phyloP scores from a whole-genome alignment of 2,113 vertebrate species.

The Siphamia tubifer region DNA sequence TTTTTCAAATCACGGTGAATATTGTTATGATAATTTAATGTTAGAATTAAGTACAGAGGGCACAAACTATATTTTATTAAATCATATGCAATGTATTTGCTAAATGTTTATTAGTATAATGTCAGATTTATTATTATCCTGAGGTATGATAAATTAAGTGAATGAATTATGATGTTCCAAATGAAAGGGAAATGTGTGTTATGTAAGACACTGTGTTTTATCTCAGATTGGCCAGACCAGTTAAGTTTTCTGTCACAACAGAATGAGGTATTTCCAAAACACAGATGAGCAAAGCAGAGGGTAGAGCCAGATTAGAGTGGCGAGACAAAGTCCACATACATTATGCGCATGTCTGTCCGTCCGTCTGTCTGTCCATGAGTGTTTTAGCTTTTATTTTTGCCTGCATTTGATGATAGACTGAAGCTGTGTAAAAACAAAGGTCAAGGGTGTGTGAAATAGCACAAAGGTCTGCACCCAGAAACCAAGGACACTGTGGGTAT shows the following conservation, averaged over 20 bases:
- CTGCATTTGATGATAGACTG: no score
- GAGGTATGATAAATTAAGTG: not conserved
- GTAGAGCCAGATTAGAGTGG: conserved; percentile 35
- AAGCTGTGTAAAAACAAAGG: not conserved
- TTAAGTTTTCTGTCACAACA: conserved; percentile 65
- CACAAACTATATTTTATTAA: no score
- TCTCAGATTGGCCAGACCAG: not conserved
- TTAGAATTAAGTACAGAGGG: no score
- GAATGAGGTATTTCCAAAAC: conserved; percentile 73
- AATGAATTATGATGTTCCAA: no score
- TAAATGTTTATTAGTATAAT: no score
- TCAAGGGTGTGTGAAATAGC: not conserved
- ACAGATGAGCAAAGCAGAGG: conserved; percentile 37
- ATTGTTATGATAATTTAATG: no score
- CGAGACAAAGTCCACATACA: not conserved
- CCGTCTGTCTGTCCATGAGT: not conserved
- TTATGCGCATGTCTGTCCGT: not conserved
- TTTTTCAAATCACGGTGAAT: not conserved
- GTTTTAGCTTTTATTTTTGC: not conserved
- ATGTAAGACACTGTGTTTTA: conserved; percentile 13
- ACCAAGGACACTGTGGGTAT: not conserved
- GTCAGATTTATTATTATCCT: not conserved
- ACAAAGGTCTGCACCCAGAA: not conserved
- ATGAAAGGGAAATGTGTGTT: not conserved
- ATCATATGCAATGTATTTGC: no score